These are phyloP conservation scores for Oreochromis spilurus DNA, from an alignment of 2,113 vertebrate genomes.

Conservation along the genomic window DNA sequence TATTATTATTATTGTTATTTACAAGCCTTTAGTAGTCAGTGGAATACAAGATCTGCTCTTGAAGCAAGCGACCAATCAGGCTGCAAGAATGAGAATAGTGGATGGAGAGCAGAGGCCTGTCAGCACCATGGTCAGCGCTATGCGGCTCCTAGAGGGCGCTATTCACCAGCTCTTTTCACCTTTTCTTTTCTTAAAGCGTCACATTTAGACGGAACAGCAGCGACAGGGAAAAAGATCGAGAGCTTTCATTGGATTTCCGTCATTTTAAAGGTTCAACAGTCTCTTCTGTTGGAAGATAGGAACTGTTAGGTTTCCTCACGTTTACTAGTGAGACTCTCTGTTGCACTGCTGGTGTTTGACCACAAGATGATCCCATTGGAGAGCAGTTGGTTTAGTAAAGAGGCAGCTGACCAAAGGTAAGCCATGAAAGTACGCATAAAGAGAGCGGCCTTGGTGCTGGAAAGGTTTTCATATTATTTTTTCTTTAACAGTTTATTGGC, in stretches of 20 bases:
- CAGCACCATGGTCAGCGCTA: constrained; percentile 56
- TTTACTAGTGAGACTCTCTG: not conserved
- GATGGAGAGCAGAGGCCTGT: not conserved
- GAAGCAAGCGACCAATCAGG: not conserved
- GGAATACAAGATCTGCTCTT: not conserved
- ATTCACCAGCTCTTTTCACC: too few species aligned
- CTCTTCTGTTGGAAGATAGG: not conserved
- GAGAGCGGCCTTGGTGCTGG: not conserved
- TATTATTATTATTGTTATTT: not conserved
- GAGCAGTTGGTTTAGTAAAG: not conserved
- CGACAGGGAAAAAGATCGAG: not conserved
- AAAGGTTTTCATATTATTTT: not conserved
- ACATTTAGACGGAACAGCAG: not conserved
- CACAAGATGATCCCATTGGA: constrained; percentile 26
- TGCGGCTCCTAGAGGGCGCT: constrained; percentile 5
- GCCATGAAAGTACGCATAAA: not conserved
- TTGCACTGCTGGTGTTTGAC: not conserved
- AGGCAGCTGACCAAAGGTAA: not conserved
- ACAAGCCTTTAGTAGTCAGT: not conserved
- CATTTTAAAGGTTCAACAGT: not conserved
- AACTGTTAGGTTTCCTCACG: not conserved
- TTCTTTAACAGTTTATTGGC: not conserved
- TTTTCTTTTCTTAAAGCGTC: not conserved
- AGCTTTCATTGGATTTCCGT: not conserved
- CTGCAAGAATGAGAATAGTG: not conserved